These are phyloP conservation scores for Cryptops parisi DNA, from an alignment of 2,888 invertebrate genomes.

Conservation along the genomic window DNA sequence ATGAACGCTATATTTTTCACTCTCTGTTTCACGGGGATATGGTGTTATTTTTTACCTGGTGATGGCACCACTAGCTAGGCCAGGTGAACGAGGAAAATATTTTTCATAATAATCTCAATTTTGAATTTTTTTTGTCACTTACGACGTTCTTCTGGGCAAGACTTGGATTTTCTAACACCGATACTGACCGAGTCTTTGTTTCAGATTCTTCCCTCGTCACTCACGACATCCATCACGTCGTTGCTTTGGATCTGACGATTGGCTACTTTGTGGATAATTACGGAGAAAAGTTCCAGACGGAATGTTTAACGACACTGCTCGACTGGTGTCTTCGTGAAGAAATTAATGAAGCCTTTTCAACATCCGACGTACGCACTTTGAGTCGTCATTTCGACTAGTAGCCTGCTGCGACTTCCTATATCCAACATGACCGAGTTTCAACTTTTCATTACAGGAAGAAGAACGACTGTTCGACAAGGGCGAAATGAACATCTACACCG, in stretches of 20 bases:
- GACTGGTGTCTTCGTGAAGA: slow-evolving; percentile 19
- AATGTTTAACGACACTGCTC: slow-evolving; percentile 17
- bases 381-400: too few species aligned
- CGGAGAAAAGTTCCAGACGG: slow-evolving; percentile 8
- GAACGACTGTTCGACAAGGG: slow-evolving; percentile 49
- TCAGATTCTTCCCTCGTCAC: neutral
- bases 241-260: slow-evolving; percentile 18
- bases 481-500: slow-evolving; percentile 44
- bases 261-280: slow-evolving; percentile 16
- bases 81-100: too few species aligned
- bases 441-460: slow-evolving; percentile 28
- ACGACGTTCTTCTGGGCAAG: too few species aligned
- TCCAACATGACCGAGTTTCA: neutral
- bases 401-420: too few species aligned
- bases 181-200: neutral
- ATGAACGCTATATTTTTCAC: too few species aligned
- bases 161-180: too few species aligned
- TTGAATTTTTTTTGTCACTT: too few species aligned
- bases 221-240: slow-evolving; percentile 13
- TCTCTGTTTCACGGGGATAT: too few species aligned
- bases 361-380: neutral
- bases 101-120: too few species aligned
- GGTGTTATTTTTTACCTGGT: too few species aligned
- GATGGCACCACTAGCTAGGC: too few species aligned
- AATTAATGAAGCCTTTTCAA: slow-evolving; percentile 10